Evolutionary conservation across 2,888 invertebrate genomes (phyloP), one percentile per base, ranked within the genome.

Genomic region (Dryobotodes eremita): DNA sequence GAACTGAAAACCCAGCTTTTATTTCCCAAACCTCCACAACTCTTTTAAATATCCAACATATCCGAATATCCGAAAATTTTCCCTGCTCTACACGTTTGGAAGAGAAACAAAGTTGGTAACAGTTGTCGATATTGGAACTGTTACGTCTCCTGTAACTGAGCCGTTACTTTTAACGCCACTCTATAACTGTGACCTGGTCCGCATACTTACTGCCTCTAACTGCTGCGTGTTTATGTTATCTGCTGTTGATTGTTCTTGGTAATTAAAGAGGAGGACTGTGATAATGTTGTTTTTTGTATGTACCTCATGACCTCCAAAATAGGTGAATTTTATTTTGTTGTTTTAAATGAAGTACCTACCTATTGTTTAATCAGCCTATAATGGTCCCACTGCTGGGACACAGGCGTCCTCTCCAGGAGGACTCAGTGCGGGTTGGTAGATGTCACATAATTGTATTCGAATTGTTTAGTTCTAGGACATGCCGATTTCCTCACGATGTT

Each of bases 81-180:
- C 81, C 79, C 86, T 82, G 85, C 88, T 83, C 90, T 88, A 84
- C 71, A 70, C 61, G 70, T 53, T 86, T 78, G 71, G 80, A 83
- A 85, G 85, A 77, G 83, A 83, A 86, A 90, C 86, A 90, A 85
- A 90, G 89, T 90, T 88, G 82, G 85, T 83, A 85, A 82, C 86
- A 83, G 86, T 86, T 84, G 78, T 85, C 87, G 90, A 90, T 91
- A 92, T 89, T 90, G 91, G 86, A 86, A 86, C 90, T 85, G 91
- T 92, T 89, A 90, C 91, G 90, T 92, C 90, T 90, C 88, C 86
- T 90, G 88, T 90, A 87, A 91, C 92, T 87, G 89, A 91, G 91
- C 90, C 91, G 92, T 90, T 86, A 89, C 90, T 88, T 92, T 92
- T 92, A 91, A 91, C 89, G 88, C 91, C 90, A 91, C 71, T 77